Conservation (phyloP, 2,888 invertebrate genomes). For the Ophioninae sp. region DNA sequence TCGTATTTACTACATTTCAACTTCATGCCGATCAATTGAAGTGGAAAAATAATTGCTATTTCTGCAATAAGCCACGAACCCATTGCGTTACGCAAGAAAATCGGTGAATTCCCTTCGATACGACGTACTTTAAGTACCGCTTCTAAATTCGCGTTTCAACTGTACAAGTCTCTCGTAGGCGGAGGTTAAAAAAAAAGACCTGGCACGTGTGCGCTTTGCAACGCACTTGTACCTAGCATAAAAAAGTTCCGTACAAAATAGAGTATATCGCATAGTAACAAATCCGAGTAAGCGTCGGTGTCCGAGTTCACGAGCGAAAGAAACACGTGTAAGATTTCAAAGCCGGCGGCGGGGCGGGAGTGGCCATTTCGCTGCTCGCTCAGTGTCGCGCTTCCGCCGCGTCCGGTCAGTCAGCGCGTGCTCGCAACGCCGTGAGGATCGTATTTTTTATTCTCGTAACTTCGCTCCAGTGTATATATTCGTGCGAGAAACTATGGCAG, state of each 20-base stretch:
- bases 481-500: conserved; percentile 66
- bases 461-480: not conserved
- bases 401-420: conserved; percentile 55
- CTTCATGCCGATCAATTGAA: too few species aligned
- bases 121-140: not conserved
- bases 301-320: not conserved
- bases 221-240: not conserved
- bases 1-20: too few species aligned
- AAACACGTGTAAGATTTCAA: not conserved
- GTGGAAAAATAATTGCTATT: too few species aligned
- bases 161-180: not conserved
- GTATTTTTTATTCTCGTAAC: conserved; percentile 3
- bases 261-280: not conserved
- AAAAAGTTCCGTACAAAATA: not conserved
- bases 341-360: not conserved
- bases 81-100: not conserved
- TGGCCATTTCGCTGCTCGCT: not conserved
- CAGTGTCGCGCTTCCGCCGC: conserved; percentile 16
- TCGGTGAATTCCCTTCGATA: not conserved
- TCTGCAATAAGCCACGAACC: too few species aligned
- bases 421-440: conserved; percentile 42
- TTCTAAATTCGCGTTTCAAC: not conserved
- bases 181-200: not conserved
- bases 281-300: not conserved
- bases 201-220: not conserved